Evolutionary conservation across 2,888 invertebrate species (phyloP).

Genomic region (Chromoteleia sp.): DNA sequence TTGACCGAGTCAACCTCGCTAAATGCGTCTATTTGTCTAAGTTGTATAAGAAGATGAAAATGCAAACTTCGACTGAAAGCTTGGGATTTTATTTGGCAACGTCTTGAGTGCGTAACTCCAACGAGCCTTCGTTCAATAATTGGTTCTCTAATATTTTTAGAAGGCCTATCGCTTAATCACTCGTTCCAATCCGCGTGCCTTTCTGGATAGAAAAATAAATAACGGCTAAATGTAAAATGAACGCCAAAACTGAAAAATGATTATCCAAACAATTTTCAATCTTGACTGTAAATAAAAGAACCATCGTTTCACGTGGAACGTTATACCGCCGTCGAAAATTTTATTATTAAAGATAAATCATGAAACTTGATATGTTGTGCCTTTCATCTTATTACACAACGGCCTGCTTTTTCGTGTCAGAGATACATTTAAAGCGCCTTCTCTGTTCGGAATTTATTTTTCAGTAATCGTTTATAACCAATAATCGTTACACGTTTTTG

Average conservation of each 20-base stretch:
- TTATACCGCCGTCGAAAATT: conserved; percentile 47
- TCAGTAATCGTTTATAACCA: conserved; percentile 3
- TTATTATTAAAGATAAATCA: conserved; percentile 69
- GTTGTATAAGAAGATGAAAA: conserved; percentile 23
- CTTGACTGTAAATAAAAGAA: conserved; percentile 22
- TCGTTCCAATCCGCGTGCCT: background rate
- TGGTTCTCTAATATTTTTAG: conserved; percentile 16
- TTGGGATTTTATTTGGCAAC: conserved; percentile 46
- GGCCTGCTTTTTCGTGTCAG: conserved; percentile 45
- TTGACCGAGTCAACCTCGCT: conserved; percentile 35
- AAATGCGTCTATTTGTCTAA: conserved; percentile 57
- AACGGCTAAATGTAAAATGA: conserved; percentile 1
- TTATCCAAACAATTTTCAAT: conserved; percentile 4
- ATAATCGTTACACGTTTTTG: conserved; percentile 24
- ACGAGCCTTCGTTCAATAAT: conserved; percentile 34
- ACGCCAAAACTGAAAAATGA: no score
- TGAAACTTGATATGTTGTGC: conserved; percentile 58
- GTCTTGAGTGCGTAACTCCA: conserved; percentile 30
- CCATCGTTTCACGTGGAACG: conserved; percentile 9
- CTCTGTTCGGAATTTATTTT: conserved; percentile 15
- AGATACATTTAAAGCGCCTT: conserved; percentile 39
- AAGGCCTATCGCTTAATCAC: conserved; percentile 36
- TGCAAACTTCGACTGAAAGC: conserved; percentile 20
- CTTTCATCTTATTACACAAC: conserved; percentile 56
- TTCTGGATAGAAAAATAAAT: background rate